Conservation (phyloP, 2,113 vertebrate genomes). For the Pyxicephalus adspersus region DNA sequence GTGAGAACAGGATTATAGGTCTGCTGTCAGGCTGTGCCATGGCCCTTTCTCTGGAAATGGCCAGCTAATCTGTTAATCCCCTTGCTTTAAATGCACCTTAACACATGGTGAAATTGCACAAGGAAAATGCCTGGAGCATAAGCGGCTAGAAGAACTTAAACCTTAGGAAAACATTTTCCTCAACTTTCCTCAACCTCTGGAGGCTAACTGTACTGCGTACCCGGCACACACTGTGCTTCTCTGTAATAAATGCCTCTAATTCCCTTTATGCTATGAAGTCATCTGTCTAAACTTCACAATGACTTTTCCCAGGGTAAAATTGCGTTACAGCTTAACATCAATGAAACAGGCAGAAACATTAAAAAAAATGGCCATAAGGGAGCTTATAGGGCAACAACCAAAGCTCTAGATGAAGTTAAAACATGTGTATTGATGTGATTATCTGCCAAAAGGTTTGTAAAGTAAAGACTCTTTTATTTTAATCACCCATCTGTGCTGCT, state of each 20-base stretch:
- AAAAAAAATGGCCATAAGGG: background rate
- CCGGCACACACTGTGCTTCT: background rate
- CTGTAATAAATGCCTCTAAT: background rate
- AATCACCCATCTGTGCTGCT: too few relatives aligned
- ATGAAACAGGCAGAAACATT: background rate
- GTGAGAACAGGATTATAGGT: conserved; percentile 40
- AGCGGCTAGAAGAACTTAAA: background rate
- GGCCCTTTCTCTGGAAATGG: conserved; percentile 33
- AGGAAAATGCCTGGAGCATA: background rate
- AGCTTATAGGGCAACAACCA: too few relatives aligned
- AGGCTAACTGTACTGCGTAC: background rate
- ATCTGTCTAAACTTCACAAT: background rate
- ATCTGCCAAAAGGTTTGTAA: too few relatives aligned
- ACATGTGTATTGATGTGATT: too few relatives aligned
- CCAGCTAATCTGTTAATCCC: conserved; percentile 44
- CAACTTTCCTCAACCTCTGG: too few relatives aligned
- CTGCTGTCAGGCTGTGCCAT: conserved; percentile 16
- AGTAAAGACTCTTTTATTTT: too few relatives aligned
- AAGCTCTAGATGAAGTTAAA: too few relatives aligned
- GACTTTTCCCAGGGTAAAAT: background rate
- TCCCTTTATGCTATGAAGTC: background rate
- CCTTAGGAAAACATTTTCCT: background rate
- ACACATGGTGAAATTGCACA: conserved; percentile 3
- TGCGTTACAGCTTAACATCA: background rate
- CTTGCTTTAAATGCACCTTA: conserved; percentile 22